Percentiles rank a stretch among this genome's conserved stretches.
Evolutionary conservation across 1,140 invertebrate species (phyloP).

Genomic region (Rhizoglyphus robini): DNA sequence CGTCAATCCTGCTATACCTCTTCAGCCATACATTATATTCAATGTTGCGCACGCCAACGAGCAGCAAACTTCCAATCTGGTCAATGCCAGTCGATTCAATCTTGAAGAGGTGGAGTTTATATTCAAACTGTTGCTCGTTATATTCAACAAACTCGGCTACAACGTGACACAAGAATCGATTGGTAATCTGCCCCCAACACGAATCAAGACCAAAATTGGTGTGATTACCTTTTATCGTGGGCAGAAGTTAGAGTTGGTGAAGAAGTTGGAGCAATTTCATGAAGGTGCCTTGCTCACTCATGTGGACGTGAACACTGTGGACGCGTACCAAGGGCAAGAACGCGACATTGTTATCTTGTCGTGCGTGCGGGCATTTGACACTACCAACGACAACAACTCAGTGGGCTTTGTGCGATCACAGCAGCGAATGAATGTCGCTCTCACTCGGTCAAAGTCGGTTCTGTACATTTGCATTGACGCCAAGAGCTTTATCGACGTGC

Average conservation of each 20-base stretch:
- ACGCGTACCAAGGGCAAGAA: slow-evolving; percentile 82
- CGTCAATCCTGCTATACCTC: slow-evolving; percentile 29
- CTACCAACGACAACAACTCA: not conserved
- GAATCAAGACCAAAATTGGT: slow-evolving; percentile 34
- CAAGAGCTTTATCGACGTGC: not conserved
- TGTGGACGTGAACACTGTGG: slow-evolving; percentile 64
- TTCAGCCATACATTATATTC: slow-evolving; percentile 43
- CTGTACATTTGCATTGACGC: not conserved
- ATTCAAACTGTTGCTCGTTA: slow-evolving; percentile 34
- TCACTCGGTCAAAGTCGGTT: slow-evolving; percentile 49
- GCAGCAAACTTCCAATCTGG: not conserved
- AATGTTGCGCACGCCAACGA: slow-evolving; percentile 32
- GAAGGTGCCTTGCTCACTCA: not conserved
- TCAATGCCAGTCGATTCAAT: slow-evolving; percentile 31
- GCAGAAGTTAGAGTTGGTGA: slow-evolving; percentile 42
- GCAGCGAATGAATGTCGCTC: slow-evolving; percentile 61
- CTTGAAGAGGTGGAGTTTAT: slow-evolving; percentile 34
- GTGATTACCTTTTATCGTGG: slow-evolving; percentile 61
- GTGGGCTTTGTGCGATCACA: slow-evolving; percentile 55
- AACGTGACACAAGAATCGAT: slow-evolving; percentile 35
- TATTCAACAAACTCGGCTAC: slow-evolving; percentile 25
- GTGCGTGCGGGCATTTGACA: slow-evolving; percentile 51
- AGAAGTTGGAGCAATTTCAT: not conserved
- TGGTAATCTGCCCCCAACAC: slow-evolving; percentile 16
- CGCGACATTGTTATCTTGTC: slow-evolving; percentile 75